Conservation (phyloP, 2,888 invertebrate species). For the Ditula angustiorana region DNA sequence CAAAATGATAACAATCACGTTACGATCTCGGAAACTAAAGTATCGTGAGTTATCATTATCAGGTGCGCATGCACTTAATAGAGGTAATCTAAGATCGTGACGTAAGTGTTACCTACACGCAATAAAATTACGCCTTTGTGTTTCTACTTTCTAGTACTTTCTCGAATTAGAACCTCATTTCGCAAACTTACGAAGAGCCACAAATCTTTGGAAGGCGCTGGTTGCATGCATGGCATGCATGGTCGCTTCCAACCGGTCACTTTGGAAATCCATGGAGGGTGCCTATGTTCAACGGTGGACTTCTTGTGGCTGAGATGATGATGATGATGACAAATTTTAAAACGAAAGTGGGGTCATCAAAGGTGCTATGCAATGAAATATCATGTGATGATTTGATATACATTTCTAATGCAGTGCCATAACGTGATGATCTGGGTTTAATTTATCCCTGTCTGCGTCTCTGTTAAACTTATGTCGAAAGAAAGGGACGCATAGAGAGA, state of each 20-base stretch:
- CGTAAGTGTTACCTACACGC: neutral
- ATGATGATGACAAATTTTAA: neutral
- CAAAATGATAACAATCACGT: neutral
- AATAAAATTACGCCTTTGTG: neutral
- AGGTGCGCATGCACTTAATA: constrained; percentile 5
- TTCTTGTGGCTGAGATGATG: no score
- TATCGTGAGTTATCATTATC: neutral
- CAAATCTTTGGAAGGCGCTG: no score
- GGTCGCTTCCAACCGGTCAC: no score
- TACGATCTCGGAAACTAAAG: neutral
- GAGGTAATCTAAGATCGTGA: neutral
- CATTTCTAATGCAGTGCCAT: neutral
- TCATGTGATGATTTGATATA: neutral
- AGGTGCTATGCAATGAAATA: neutral
- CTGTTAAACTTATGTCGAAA: no score
- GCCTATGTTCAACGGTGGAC: no score
- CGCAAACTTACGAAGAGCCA: neutral
- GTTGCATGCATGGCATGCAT: no score
- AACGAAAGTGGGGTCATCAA: neutral
- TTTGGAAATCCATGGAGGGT: no score
- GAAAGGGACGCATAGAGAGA: no score
- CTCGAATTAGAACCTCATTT: neutral
- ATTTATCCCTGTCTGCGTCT: no score
- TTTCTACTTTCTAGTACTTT: constrained; percentile 2
- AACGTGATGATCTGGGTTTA: no score